Evolutionary conservation across 2,113 vertebrate genomes (phyloP).

Genomic region (Dipodomys stephensi): DNA sequence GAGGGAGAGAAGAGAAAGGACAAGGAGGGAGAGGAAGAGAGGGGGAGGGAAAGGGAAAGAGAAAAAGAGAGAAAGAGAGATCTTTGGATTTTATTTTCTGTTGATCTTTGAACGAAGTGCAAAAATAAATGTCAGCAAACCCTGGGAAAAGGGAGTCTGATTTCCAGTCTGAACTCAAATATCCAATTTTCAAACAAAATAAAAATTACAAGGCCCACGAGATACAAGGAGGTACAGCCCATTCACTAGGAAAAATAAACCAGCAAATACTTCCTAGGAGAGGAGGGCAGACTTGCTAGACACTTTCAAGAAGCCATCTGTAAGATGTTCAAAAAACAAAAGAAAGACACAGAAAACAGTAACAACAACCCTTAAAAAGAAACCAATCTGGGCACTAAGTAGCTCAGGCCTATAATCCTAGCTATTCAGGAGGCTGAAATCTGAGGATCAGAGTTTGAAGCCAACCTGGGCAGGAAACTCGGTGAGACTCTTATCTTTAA

Average conservation of each 20-base stretch:
- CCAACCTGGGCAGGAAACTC: too few relatives aligned
- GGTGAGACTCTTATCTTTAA: too few relatives aligned
- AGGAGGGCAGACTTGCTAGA: not conserved
- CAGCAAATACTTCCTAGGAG: not conserved
- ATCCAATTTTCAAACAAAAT: not conserved
- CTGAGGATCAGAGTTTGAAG: too few relatives aligned
- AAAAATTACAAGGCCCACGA: not conserved
- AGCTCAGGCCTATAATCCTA: too few relatives aligned
- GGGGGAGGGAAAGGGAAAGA: too few relatives aligned
- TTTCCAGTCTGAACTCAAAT: not conserved
- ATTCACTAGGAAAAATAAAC: not conserved
- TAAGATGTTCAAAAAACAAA: not conserved
- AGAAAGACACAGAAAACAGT: not conserved
- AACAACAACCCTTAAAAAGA: not conserved
- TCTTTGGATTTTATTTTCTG: not conserved
- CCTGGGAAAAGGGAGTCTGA: not conserved
- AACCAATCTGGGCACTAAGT: too few relatives aligned
- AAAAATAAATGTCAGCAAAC: too few relatives aligned
- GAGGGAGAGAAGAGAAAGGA: too few relatives aligned
- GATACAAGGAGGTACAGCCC: not conserved
- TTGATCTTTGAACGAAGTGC: not conserved
- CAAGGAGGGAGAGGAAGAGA: too few relatives aligned
- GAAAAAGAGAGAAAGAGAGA: not conserved
- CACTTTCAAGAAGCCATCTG: not conserved
- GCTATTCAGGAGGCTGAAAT: too few relatives aligned